Conservation (phyloP, 2,797 vertebrate genomes). For the Protonibea diacanthus region DNA sequence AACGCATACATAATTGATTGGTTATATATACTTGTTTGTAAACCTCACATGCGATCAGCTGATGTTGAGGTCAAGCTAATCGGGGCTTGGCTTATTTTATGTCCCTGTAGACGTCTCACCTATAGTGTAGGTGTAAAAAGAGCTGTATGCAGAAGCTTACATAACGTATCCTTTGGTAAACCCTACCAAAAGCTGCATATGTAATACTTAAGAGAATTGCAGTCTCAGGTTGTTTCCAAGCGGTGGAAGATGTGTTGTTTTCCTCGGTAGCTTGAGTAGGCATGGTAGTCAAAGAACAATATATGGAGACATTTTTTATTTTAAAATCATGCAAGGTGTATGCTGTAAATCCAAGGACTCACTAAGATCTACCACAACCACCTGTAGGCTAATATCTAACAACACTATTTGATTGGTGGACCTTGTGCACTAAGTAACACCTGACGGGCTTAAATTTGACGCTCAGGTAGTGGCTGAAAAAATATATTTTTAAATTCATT, state of each 20-base stretch:
- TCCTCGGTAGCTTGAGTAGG: slow-evolving; percentile 11
- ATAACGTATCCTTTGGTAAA: slow-evolving; percentile 43
- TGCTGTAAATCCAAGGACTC: slow-evolving; percentile 19
- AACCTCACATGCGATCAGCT: slow-evolving; percentile 20
- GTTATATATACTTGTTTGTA: not conserved
- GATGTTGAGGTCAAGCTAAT: slow-evolving; percentile 36
- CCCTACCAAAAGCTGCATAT: slow-evolving; percentile 33
- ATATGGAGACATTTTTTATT: slow-evolving; percentile 26
- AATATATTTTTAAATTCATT: slow-evolving; percentile 9
- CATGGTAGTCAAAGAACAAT: not conserved
- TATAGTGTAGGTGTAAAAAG: slow-evolving; percentile 42
- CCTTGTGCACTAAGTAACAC: not conserved
- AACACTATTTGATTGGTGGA: not conserved
- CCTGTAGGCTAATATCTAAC: not conserved
- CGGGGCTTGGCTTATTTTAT: slow-evolving; percentile 9
- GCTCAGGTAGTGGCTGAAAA: not conserved
- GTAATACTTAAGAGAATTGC: slow-evolving; percentile 42
- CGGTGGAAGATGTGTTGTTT: slow-evolving; percentile 36
- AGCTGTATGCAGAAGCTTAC: slow-evolving; percentile 40
- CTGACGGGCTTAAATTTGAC: slow-evolving; percentile 19
- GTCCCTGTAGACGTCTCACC: slow-evolving; percentile 11
- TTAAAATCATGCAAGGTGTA: slow-evolving; percentile 2
- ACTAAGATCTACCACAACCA: slow-evolving; percentile 7
- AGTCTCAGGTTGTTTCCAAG: slow-evolving; percentile 31
- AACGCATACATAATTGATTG: not conserved